phyloP scores from a whole-genome alignment of 2,797 vertebrate genomes.

The Enteromius radiatus region DNA sequence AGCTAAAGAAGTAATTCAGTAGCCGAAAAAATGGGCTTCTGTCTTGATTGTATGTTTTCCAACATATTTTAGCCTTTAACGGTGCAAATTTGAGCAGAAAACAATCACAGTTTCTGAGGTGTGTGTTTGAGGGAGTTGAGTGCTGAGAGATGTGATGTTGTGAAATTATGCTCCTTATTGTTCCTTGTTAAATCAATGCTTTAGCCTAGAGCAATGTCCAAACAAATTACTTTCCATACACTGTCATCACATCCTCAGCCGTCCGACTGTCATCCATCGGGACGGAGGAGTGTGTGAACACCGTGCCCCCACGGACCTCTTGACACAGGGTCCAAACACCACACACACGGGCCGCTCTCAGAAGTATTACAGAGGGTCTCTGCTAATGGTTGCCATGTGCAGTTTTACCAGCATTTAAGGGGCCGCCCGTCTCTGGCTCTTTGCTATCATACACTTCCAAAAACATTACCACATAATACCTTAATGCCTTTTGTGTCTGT shows the following conservation, averaged over 20 bases:
- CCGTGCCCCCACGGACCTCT: slow-evolving; percentile 79
- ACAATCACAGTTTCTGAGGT: slow-evolving; percentile 5
- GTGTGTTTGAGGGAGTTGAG: not conserved
- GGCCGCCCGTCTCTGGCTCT: slow-evolving; percentile 56
- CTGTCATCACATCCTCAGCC: slow-evolving; percentile 40
- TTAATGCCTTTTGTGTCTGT: slow-evolving; percentile 78
- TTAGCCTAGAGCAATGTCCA: slow-evolving; percentile 51
- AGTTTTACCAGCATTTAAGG: slow-evolving; percentile 78
- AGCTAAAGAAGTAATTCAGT: not conserved
- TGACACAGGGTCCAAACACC: slow-evolving; percentile 70
- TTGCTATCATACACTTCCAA: slow-evolving; percentile 80
- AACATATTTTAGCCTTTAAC: not conserved
- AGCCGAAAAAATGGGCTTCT: not conserved
- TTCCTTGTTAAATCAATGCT: slow-evolving; percentile 21
- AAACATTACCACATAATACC: slow-evolving; percentile 84
- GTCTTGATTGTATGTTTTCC: not conserved
- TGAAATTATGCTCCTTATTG: slow-evolving; percentile 32
- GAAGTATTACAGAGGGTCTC: slow-evolving; percentile 80
- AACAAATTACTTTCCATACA: slow-evolving; percentile 57
- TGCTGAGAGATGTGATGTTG: slow-evolving; percentile 16
- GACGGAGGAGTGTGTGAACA: slow-evolving; percentile 75
- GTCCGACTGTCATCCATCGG: slow-evolving; percentile 55
- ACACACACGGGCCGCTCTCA: slow-evolving; percentile 71
- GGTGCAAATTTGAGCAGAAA: not conserved
- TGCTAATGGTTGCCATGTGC: slow-evolving; percentile 86